Evolutionary conservation across 2,888 invertebrate species (phyloP), one percentile per base, ranked within the genome.

Genomic region (Physocephala rufipes): DNA sequence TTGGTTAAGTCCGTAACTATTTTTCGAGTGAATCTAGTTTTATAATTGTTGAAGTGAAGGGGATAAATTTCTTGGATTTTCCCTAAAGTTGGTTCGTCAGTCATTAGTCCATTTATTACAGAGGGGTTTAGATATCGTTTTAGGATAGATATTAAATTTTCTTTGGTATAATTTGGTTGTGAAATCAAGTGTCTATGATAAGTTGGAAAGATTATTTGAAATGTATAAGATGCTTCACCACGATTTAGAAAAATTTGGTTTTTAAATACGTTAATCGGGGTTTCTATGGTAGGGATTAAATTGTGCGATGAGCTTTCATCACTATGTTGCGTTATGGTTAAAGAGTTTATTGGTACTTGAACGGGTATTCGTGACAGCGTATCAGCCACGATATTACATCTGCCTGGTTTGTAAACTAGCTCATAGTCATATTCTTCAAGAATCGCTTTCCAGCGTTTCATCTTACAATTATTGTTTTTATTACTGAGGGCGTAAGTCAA

Each of bases 371-470:
- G 70, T 0, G 72, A 72, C 2, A 71, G 59, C 5, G 70, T 61
- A 47, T 74, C 74, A 2, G 70, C 74, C 1, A 74, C 71, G 0
- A 70, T n/a, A n/a, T 71, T 71, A 7, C 30, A 12, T 4, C 47
- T 68, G 0, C 67, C 71, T 24, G 73, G 71, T 43, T 71, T 71
- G n/a, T 74, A 65, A 4, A 13, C 2, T n/a, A 65, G 21, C 24
- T 67, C 63, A 24, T 73, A 62, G 24, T 73, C 67, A 24, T 73
- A 71, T 26, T 73, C 72, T 47, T 75, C 71, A 1, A 71, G 24
- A n/a, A 66, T 70, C 2, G 63, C 49, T 47, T 74, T 70, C 72
- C 71, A 68, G 49, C 70, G 30, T 45, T 74, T 74, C 19, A 73
- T 28, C 13, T 71, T 69, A 16, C 21, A 67, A 26, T 74, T 72